phyloP scores from a whole-genome alignment of 2,113 vertebrate species.

The Centropristis striata region DNA sequence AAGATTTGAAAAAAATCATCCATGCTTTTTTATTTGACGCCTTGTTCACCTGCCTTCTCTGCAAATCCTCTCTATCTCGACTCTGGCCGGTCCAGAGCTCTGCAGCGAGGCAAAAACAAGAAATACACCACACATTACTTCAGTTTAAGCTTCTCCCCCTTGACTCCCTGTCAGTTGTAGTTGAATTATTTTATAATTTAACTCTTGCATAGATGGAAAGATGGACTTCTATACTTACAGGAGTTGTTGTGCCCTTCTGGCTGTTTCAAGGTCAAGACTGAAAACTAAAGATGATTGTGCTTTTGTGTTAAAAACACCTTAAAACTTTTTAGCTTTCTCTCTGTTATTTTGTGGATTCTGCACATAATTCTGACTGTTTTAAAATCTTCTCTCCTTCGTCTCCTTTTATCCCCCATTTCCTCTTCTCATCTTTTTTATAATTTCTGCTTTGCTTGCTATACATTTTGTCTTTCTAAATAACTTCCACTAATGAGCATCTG shows the following conservation, averaged over 20 bases:
- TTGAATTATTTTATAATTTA: background rate
- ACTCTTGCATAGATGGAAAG: background rate
- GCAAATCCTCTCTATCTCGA: background rate
- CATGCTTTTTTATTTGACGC: background rate
- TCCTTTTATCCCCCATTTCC: background rate
- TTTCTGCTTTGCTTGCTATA: background rate
- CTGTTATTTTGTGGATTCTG: background rate
- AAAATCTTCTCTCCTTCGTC: background rate
- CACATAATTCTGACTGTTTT: background rate
- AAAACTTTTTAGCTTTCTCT: background rate
- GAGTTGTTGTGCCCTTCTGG: background rate
- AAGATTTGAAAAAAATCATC: background rate
- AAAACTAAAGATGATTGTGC: background rate
- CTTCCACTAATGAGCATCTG: background rate
- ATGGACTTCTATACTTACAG: background rate
- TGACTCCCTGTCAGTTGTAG: background rate
- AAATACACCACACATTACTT: background rate
- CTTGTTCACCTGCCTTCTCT: background rate
- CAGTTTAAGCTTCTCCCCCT: background rate
- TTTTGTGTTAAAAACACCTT: background rate
- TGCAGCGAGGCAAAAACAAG: background rate
- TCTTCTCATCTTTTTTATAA: background rate
- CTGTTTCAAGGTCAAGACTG: conserved; percentile 2
- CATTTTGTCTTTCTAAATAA: conserved; percentile 1
- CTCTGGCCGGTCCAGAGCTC: background rate